Conservation (phyloP, 2,113 vertebrate species). For the Ceyx margarethae region DNA sequence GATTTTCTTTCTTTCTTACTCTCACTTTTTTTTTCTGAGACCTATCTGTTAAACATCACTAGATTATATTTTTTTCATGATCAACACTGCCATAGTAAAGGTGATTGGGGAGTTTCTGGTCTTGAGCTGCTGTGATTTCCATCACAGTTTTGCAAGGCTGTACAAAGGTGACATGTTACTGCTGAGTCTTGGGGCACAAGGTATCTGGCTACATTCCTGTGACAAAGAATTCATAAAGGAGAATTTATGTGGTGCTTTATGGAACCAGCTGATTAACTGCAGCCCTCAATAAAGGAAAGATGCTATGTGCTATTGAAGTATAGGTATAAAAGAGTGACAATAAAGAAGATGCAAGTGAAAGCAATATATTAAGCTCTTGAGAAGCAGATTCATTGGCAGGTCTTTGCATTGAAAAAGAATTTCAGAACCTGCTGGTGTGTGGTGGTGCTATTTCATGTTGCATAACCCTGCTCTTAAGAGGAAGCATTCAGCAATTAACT, state of each 20-base stretch:
- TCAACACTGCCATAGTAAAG: background rate
- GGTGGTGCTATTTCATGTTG: background rate
- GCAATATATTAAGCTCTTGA: constrained; percentile 26
- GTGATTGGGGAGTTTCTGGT: background rate
- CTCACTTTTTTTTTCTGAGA: background rate
- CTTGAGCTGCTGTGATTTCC: background rate
- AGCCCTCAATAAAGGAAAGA: constrained; percentile 12
- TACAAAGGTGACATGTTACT: background rate
- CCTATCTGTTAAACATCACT: background rate
- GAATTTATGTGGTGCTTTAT: constrained; percentile 19
- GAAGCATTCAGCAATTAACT: background rate
- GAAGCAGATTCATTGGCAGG: constrained; percentile 10
- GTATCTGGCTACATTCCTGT: background rate
- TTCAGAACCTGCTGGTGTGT: background rate
- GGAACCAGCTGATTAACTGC: constrained; percentile 46
- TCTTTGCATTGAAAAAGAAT: constrained; percentile 7
- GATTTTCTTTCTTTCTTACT: background rate
- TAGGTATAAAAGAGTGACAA: constrained; percentile 12
- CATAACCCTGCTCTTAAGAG: accelerated
- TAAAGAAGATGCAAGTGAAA: constrained; percentile 35
- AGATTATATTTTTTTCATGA: background rate
- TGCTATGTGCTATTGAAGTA: background rate
- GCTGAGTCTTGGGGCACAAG: background rate
- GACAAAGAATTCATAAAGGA: constrained; percentile 31
- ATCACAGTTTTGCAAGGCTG: background rate